Percentiles rank a stretch among this genome's conserved stretches.
Conservation (phyloP, 2,113 vertebrate genomes). For the Micronycteris hirsuta region DNA sequence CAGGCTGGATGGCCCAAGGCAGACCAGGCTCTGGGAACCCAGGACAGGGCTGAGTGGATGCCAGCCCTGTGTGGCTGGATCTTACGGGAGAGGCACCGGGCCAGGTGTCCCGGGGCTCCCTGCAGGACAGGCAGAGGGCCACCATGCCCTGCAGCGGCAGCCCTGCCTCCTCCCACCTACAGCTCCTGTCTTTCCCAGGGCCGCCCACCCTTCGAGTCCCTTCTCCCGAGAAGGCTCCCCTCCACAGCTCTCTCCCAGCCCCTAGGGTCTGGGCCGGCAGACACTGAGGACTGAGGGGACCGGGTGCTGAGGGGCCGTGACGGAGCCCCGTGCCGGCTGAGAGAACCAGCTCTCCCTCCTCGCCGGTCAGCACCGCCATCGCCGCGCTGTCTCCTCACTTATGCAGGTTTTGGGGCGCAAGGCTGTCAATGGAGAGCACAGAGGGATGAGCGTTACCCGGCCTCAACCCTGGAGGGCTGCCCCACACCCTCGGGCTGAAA, state of each 20-base stretch:
- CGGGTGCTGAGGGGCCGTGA: rapidly evolving
- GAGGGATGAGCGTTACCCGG: neutral
- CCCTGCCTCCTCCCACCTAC: neutral
- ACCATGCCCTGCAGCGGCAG: neutral
- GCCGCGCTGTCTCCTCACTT: conserved; percentile 83
- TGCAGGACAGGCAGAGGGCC: neutral
- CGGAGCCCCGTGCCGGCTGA: neutral
- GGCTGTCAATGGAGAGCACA: conserved; percentile 78
- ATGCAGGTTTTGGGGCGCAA: conserved; percentile 97
- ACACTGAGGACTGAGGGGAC: neutral
- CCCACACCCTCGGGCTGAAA: neutral
- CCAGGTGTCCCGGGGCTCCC: neutral
- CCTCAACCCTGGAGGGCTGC: neutral
- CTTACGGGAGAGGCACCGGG: neutral
- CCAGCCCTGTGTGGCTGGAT: neutral
- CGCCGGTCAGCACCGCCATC: conserved; percentile 80
- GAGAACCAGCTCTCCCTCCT: neutral
- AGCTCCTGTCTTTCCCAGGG: neutral
- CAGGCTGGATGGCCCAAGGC: rapidly evolving
- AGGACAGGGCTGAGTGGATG: neutral
- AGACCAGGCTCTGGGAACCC: neutral
- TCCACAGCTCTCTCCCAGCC: neutral
- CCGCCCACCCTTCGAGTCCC: neutral
- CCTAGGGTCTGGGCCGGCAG: neutral
- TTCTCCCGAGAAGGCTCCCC: neutral